Evolutionary conservation across 2,888 invertebrate species (phyloP).

Genomic region (Lucinisca nassula): DNA sequence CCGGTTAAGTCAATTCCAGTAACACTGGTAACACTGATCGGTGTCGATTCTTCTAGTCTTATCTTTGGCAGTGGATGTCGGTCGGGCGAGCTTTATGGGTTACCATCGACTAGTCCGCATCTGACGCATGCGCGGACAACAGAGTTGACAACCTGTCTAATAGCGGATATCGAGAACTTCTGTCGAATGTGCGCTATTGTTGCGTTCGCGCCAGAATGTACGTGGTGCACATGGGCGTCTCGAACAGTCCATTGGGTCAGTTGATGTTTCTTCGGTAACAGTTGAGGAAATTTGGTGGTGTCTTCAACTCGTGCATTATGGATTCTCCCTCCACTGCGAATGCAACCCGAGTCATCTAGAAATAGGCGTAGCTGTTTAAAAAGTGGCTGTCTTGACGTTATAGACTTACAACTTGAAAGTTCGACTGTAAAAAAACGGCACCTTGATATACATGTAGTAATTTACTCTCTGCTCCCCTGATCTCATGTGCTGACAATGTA

Average conservation of each 20-base stretch:
- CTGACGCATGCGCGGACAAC: not conserved
- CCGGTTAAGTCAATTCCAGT: conserved; percentile 52
- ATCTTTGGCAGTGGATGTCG: conserved; percentile 30
- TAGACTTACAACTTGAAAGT: not conserved
- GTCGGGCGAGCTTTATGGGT: conserved; percentile 29
- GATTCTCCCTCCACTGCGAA: too few relatives aligned
- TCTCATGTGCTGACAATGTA: not conserved
- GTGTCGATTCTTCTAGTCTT: conserved; percentile 20
- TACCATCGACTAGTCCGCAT: conserved; percentile 29
- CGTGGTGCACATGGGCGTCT: too few relatives aligned
- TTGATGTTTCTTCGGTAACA: too few relatives aligned
- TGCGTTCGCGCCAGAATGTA: too few relatives aligned
- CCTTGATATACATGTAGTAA: not conserved
- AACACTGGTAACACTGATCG: conserved; percentile 45
- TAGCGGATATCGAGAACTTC: too few relatives aligned
- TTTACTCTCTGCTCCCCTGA: not conserved
- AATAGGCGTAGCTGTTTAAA: not conserved
- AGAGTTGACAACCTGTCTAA: too few relatives aligned
- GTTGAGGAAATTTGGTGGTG: too few relatives aligned
- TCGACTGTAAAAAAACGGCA: not conserved
- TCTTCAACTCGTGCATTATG: too few relatives aligned
- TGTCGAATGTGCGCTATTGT: too few relatives aligned
- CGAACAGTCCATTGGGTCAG: too few relatives aligned
- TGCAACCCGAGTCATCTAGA: not conserved
- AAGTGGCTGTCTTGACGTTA: not conserved